Evolutionary conservation across 2,888 invertebrate species (phyloP).

Genomic region (Nomada goodeniana): DNA sequence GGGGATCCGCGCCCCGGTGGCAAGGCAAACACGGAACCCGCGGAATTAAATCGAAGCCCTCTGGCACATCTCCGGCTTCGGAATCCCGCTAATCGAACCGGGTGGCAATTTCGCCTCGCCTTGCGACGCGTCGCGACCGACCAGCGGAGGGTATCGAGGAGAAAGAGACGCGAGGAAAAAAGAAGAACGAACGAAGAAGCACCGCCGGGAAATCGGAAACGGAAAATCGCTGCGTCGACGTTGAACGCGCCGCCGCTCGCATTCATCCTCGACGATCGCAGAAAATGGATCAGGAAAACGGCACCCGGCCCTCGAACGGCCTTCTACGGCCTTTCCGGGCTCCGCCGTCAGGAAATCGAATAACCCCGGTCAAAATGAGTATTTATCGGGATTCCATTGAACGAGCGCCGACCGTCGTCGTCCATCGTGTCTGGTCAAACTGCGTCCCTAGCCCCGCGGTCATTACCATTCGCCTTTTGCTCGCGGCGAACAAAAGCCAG

Average conservation of each 20-base stretch:
- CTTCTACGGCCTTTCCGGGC: constrained; percentile 12
- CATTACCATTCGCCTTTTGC: constrained; percentile 73
- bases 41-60: constrained; percentile 10
- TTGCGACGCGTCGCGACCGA: neutral
- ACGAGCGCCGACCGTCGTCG: constrained; percentile 26
- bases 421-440: constrained; percentile 21
- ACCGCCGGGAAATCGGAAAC: no score
- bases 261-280: constrained; percentile 48
- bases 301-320: constrained; percentile 9
- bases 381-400: constrained; percentile 71
- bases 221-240: neutral
- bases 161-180: neutral
- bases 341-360: constrained; percentile 50
- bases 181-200: neutral
- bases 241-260: constrained; percentile 19
- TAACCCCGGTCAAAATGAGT: constrained; percentile 70
- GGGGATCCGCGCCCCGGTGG: neutral
- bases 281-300: constrained; percentile 36
- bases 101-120: constrained; percentile 18
- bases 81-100: neutral
- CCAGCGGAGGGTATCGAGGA: neutral
- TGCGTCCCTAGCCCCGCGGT: constrained; percentile 28
- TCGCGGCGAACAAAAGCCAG: constrained; percentile 66
- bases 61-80: neutral
- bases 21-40: neutral